Base-by-base conservation (phyloP, 2,113 vertebrate species). In the Cercocebus atys region DNA sequence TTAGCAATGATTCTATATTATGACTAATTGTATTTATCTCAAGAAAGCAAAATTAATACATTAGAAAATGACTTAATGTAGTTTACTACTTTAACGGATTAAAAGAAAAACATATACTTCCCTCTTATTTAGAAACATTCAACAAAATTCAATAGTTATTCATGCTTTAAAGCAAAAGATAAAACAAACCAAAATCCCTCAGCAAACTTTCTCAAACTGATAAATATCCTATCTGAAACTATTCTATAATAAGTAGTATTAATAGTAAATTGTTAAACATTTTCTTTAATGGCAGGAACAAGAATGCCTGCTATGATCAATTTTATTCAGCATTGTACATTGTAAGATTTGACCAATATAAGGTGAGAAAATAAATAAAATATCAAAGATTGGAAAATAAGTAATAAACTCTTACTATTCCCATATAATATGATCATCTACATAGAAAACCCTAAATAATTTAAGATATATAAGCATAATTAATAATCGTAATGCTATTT, bases 201-300 rank as follows among this genome's bases (percentile, higher is more conserved):
- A 22, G 11, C 10, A 85, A 86, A 45, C n/a, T 89, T 93, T 13
- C 38, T 81, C 85, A 81, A 88, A 93, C 3, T 95, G 35, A 35
- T 55, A 75, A 93, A 93, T 75, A 79, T 47, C 72, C 61, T 96
- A 75, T 75, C 52, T 85, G 57, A 90, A 93, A 79, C 55, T 66
- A 66, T 8, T 7, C 25, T n/a, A 16, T 10, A 89, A 14, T 78
- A 72, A 75, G n/a, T 9, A 40, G 18, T 20, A 64, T 52, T 89
- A 73, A 64, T 32, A 9, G 8, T 73, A 0, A 95, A 66, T 32
- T 47, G 9, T 13, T 79, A n/a, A 94, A 18, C 4, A 85, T 47
- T 61, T 47, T 43, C 1, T 68, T 70, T 83, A 95, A 85, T 30
- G 4, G 72, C 32, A 72, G 23, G 47, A 83, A 57, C 25, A 50